Base-by-base conservation (phyloP, 2,113 vertebrate genomes). In the Equus przewalskii region DNA sequence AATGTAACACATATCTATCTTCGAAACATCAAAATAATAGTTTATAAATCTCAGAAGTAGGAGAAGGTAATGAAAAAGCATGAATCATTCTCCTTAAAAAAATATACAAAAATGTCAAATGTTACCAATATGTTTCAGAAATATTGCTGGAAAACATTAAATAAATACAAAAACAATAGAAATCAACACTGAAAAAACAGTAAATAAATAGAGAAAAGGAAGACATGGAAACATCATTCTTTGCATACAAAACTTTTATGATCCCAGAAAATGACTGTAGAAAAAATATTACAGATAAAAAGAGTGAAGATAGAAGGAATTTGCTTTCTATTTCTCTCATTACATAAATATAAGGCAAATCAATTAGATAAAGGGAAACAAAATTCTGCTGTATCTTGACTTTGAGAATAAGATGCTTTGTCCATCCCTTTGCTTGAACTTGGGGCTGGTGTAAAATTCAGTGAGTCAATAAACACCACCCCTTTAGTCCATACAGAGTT, bases 71-170 rank as follows among this genome's bases (percentile, higher is more conserved):
- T 67, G n/a, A 7, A 70, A 97, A 96, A 85, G 21, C 28, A 89
- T 67, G 62, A 96, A 67, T 91, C 85, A 91, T 82, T 49, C 54
- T 26, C 10, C n/a, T 41, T 92, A 81, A 65, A 1, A 65, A 89
- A 91, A 86, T 92, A 79, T 18, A 67, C 1, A 82, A 97, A 94
- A 96, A 89, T 81, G 76, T 8, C 28, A 88, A 78, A 30, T 65
- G 95, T 33, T 49, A 82, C 30, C 5, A 41, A 7, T 41, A 12
- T 60, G 21, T 49, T 87, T 95, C 65, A 91, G 72, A 97, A 94
- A 73, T 82, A 85, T 44, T 79, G 18, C 86, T 78, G 16, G 28
- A 44, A 92, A 72, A 75, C 60, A 76, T 70, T 30, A n/a, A n/a
- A 84, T 65, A 95, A 92, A 87, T 49, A 5, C 5, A 82, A 67